Evolutionary conservation across 2,888 invertebrate species (phyloP).

Genomic region (Slavum lentiscoides): DNA sequence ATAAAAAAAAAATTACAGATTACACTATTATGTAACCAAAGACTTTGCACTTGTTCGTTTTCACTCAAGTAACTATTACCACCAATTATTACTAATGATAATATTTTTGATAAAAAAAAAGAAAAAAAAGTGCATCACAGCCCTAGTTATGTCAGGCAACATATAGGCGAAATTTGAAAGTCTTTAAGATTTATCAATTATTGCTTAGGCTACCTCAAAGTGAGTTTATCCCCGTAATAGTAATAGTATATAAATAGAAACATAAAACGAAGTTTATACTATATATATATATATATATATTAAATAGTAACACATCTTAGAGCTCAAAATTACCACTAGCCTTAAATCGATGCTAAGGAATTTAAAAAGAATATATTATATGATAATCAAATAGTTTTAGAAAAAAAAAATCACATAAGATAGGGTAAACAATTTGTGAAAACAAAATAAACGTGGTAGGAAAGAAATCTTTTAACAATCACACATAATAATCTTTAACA

Average conservation of each 20-base stretch:
- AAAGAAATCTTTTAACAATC: constrained; percentile 32
- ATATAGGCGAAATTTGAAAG: constrained; percentile 48
- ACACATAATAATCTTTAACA: constrained; percentile 9
- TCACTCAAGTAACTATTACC: constrained; percentile 32
- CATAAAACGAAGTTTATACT: constrained; percentile 38
- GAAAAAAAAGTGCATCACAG: constrained; percentile 45
- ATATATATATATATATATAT: neutral
- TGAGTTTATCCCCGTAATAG: constrained; percentile 25
- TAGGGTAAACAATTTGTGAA: constrained; percentile 8
- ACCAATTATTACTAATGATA: constrained; percentile 24
- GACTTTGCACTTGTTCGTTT: neutral
- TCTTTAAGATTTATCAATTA: constrained; percentile 36
- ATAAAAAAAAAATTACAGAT: neutral
- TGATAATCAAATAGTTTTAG: constrained; percentile 20
- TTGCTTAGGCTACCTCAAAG: constrained; percentile 33
- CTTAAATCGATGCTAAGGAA: constrained; percentile 35
- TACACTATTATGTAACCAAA: neutral
- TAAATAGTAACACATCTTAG: constrained; percentile 41
- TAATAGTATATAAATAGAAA: constrained; percentile 40
- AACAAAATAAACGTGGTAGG: constrained; percentile 28
- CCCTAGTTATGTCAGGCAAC: constrained; percentile 52
- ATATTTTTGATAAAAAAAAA: constrained; percentile 41
- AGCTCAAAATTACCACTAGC: constrained; percentile 47
- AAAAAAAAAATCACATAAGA: constrained; percentile 30
- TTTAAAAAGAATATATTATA: constrained; percentile 28